phyloP scores from a whole-genome alignment of 2,113 vertebrate species.

The Sardina pilchardus region DNA sequence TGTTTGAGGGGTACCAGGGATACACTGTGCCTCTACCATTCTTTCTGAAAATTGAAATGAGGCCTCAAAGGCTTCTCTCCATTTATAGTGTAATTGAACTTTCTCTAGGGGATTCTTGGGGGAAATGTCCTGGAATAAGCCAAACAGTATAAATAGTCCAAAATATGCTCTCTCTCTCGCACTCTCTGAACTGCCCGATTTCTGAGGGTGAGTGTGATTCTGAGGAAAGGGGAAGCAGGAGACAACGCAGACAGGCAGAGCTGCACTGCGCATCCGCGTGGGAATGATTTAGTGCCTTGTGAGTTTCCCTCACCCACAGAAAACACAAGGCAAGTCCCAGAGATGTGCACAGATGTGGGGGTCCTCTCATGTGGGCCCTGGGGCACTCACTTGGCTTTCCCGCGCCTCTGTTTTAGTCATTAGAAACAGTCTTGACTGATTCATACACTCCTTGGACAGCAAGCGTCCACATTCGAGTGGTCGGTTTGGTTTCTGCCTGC shows the following conservation, averaged over 20 bases:
- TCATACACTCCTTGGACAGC: constrained; percentile 20
- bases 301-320: constrained; percentile 22
- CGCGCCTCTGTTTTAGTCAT: constrained; percentile 18
- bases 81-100: constrained; percentile 3
- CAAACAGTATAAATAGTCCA: neutral
- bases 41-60: neutral
- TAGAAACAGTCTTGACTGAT: constrained; percentile 26
- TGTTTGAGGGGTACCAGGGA: neutral
- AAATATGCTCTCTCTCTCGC: neutral
- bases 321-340: constrained; percentile 31
- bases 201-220: neutral
- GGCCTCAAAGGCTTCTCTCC: neutral
- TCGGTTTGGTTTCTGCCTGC: constrained; percentile 9
- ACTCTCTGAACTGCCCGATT: neutral
- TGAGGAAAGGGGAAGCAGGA: neutral
- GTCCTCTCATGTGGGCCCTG: constrained; percentile 4
- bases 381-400: neutral
- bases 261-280: neutral
- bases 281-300: constrained; percentile 24
- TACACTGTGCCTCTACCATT: neutral
- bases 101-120: constrained; percentile 5
- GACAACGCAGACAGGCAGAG: neutral
- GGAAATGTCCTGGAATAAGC: constrained; percentile 10
- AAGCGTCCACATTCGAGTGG: neutral
- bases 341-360: constrained; percentile 21